A percentile compares a stretch with the other conserved stretches of the same genome.
Conservation (phyloP, 2,797 vertebrate species). For the Momotus momota region DNA sequence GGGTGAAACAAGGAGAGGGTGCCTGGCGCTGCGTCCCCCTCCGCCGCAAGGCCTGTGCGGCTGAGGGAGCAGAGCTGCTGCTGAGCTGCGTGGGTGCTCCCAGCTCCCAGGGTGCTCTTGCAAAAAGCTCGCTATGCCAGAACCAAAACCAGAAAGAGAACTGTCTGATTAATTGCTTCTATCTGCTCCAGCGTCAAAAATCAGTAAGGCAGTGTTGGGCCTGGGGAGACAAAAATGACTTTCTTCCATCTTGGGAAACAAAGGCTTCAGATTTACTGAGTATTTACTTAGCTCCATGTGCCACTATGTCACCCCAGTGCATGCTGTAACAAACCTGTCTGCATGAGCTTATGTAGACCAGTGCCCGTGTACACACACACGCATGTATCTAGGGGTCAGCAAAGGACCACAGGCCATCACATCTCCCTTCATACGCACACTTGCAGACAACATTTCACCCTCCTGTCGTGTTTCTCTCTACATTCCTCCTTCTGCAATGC, state of each 20-base stretch:
- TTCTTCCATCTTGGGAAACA: background rate
- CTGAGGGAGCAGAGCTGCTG: background rate
- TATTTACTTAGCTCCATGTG: background rate
- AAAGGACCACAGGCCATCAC: background rate
- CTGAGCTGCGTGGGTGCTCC: background rate
- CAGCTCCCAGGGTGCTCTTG: background rate
- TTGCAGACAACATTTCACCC: background rate
- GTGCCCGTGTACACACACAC: fast-evolving
- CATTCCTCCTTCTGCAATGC: background rate
- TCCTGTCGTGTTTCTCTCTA: background rate
- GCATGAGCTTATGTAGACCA: background rate
- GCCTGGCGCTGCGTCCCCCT: background rate
- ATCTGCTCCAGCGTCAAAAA: background rate
- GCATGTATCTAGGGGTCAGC: background rate
- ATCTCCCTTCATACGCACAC: background rate
- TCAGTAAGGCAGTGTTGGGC: background rate
- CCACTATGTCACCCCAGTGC: background rate
- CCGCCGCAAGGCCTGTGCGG: fast-evolving
- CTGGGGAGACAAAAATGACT: background rate
- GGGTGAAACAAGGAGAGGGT: background rate
- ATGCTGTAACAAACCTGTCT: background rate
- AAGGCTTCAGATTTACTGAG: background rate
- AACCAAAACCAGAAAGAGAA: background rate
- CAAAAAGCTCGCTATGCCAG: background rate
- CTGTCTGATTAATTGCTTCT: background rate